These are phyloP conservation scores for Anser cygnoides DNA, from an alignment of 2,113 vertebrate species.

Conservation along the genomic window DNA sequence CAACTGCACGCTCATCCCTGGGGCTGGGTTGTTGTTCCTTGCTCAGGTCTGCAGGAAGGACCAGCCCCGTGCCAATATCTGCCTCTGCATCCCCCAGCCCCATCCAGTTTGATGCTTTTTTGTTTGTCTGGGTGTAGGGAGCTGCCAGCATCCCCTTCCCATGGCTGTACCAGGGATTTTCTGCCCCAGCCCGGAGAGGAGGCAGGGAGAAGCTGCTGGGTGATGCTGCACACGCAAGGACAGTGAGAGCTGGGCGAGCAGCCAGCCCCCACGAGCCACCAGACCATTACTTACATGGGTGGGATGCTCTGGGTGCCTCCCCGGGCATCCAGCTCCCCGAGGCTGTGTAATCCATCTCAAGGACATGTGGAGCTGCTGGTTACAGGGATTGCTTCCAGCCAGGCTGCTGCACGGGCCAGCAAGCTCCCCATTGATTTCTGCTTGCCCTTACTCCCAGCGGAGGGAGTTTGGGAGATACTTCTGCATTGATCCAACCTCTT, in stretches of 20 bases:
- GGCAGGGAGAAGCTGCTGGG: neutral
- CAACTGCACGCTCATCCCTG: rapidly evolving
- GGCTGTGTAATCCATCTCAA: neutral
- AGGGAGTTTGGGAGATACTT: neutral
- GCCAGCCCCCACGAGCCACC: rapidly evolving
- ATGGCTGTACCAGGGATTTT: neutral
- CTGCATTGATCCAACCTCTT: neutral
- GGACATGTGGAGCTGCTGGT: neutral
- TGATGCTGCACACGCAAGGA: neutral
- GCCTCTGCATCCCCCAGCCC: neutral
- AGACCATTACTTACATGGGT: rapidly evolving
- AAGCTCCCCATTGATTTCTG: neutral
- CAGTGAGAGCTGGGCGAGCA: neutral
- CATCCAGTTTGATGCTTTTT: neutral
- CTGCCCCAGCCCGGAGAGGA: neutral
- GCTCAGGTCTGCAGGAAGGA: neutral
- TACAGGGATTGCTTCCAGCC: neutral
- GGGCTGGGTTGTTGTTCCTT: neutral
- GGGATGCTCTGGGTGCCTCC: neutral
- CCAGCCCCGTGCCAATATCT: neutral
- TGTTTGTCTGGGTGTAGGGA: neutral
- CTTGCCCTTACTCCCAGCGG: neutral
- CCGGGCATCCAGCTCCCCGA: neutral
- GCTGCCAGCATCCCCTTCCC: neutral
- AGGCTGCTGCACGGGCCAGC: neutral